Evolutionary conservation across 2,888 invertebrate species (phyloP), one percentile per base, ranked within the genome.

Genomic region (Suillia variegata): DNA sequence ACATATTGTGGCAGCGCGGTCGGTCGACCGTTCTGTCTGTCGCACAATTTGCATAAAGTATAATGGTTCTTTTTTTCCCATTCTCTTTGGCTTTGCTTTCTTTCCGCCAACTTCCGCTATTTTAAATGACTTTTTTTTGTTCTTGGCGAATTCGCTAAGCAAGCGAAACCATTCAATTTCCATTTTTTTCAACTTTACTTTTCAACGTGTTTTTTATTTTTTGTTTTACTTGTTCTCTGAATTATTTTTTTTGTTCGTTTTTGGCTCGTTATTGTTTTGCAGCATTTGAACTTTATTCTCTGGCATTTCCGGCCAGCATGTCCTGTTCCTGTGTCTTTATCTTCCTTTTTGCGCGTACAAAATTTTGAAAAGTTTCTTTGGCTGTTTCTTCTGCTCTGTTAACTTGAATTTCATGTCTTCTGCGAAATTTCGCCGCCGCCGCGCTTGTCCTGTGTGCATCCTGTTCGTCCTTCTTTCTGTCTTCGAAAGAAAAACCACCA

Each of bases 21-120:
- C n/a, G 10, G 38, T 17, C 18, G 45, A 5, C 17, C 45, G 13
- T 69, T 70, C 66, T 70, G 64, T 70, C 73, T 69, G 70, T 70
- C 68, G 63, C 70, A 70, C 70, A 69, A 72, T 72, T 72, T 73
- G 71, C 72, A 72, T 72, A 73, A 73, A 71, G 71, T 69, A 71
- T 73, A 73, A 72, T 73, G 66, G 68, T 70, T 24, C 31, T 54
- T 20, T 45, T 54, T 15, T 45, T 38, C 15, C n/a, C 13, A 15
- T 42, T 38, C 13, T 34, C 13, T 54, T 42, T 22, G n/a, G n/a
- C n/a, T n/a, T n/a, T n/a, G n/a, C n/a, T n/a, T n/a, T n/a, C n/a
- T n/a, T n/a, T n/a, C n/a, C n/a, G n/a, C n/a, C n/a, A n/a, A n/a
- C n/a, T n/a, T n/a, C n/a, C n/a, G n/a, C n/a, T n/a, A n/a, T n/a